phyloP scores from a whole-genome alignment of 2,888 invertebrate genomes.

The Napeogenes sylphis region DNA sequence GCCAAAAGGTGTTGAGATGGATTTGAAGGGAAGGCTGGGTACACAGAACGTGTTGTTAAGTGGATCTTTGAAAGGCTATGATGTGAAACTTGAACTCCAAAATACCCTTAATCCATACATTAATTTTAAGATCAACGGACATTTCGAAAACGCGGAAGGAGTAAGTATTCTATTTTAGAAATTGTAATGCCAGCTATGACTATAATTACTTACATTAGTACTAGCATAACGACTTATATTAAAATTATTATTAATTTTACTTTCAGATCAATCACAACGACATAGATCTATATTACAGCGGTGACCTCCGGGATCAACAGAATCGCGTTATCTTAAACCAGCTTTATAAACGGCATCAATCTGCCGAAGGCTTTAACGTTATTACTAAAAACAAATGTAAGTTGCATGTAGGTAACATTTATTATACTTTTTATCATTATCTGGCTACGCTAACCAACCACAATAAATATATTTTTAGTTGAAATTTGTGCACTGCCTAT shows the following conservation, averaged over 20 bases:
- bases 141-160: constrained; percentile 58
- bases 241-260: constrained; percentile 6
- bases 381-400: constrained; percentile 74
- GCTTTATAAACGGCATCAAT: constrained; percentile 55
- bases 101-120: constrained; percentile 79
- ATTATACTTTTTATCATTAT: constrained; percentile 2
- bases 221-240: background rate
- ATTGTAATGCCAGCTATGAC: background rate
- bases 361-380: constrained; percentile 61
- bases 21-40: constrained; percentile 72
- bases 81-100: constrained; percentile 70
- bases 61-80: constrained; percentile 58
- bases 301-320: constrained; percentile 76
- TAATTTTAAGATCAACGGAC: constrained; percentile 80
- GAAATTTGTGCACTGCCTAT: constrained; percentile 75
- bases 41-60: constrained; percentile 70
- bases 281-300: constrained; percentile 78
- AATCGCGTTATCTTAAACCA: constrained; percentile 75
- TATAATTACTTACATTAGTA: background rate
- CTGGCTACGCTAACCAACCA: background rate
- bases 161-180: constrained; percentile 45
- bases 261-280: constrained; percentile 61
- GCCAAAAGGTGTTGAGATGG: constrained; percentile 57
- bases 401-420: constrained; percentile 20
- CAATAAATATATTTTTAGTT: constrained; percentile 47